These are phyloP conservation scores for Agriopis leucophaearia DNA, from an alignment of 2,888 invertebrate species.

Conservation along the genomic window DNA sequence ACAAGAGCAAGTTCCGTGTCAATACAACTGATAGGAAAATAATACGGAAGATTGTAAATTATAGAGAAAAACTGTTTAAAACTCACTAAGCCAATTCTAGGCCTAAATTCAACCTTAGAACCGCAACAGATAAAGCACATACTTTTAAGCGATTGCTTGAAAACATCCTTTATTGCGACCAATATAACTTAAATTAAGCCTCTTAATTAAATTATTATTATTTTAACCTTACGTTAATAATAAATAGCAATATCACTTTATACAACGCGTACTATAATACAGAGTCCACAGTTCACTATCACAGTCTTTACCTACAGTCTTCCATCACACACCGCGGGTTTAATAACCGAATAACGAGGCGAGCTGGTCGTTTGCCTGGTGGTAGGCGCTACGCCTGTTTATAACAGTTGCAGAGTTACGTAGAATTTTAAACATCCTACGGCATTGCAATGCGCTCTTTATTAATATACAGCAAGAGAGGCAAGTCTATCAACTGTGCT, in stretches of 20 bases:
- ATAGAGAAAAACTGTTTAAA: not conserved
- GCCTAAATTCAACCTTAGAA: slow-evolving; percentile 20
- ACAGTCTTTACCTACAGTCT: slow-evolving; percentile 66
- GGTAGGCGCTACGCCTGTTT: not conserved
- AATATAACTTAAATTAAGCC: slow-evolving; percentile 76
- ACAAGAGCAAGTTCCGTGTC: not conserved
- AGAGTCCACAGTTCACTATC: slow-evolving; percentile 61
- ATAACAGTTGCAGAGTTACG: slow-evolving; percentile 2
- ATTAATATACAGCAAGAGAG: slow-evolving; percentile 5
- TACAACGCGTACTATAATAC: slow-evolving; percentile 60
- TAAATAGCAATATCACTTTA: slow-evolving; percentile 81
- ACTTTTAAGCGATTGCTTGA: slow-evolving; percentile 34
- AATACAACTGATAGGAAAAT: not conserved
- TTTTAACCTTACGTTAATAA: slow-evolving; percentile 79
- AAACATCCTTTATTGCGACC: slow-evolving; percentile 75
- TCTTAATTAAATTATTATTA: slow-evolving; percentile 72
- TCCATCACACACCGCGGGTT: slow-evolving; percentile 22
- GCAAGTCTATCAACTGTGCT: slow-evolving; percentile 82
- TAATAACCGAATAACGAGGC: not conserved
- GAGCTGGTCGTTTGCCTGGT: slow-evolving; percentile 5
- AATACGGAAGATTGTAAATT: not conserved
- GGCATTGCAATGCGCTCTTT: slow-evolving; percentile 4
- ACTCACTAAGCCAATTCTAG: slow-evolving; percentile 5
- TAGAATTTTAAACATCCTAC: not conserved
- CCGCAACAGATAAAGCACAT: slow-evolving; percentile 12